Evolutionary conservation across 2,113 vertebrate genomes (phyloP), one percentile per base, ranked within the genome.

Genomic region (Azemiops feae): DNA sequence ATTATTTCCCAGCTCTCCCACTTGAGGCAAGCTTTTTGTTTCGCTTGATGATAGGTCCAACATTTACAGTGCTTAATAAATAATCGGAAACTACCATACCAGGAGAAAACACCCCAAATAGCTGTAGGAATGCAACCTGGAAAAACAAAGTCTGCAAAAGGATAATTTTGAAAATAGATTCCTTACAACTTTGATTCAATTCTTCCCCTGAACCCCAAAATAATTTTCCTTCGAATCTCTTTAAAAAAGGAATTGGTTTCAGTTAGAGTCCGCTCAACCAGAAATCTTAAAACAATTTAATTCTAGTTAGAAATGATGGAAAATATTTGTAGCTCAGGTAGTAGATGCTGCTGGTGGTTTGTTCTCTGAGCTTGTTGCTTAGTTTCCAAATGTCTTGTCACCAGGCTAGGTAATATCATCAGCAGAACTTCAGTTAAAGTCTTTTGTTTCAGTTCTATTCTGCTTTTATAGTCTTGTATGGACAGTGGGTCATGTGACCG

Each of bases 61-160:
- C 88, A 34, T 74, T 74, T 74, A 74, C 5, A 74, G 69, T 39
- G 16, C 69, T 39, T 43, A 20, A 55, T 30, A 30, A n/a, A 52
- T 22, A 14, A 85, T 53, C 11, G 12, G 74, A 30, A 91, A 45
- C 23, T 85, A 20, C 39, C 43, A 16, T 16, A 57, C 6, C 52
- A 45, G 25, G 8, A 43, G 52, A 55, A 53, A 85, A 1, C 34
- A 57, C 23, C 22, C 50, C 34, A 85, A 27, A 52, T 85, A 91
- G n/a, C 50, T 85, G 69, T 60, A 93, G 53, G 55, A 95, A 92
- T 23, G 20, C 91, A 89, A 85, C 94, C 92, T 30, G 90, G 30
- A 43, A 94, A 50, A 89, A 90, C 1, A 18, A 55, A 55, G 10
- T 23, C 11, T 39, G 7, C 88, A 89, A 23, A 91, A 74, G 0